These are phyloP conservation scores for Aethina tumida DNA, from an alignment of 1,140 invertebrate species.

Conservation along the genomic window DNA sequence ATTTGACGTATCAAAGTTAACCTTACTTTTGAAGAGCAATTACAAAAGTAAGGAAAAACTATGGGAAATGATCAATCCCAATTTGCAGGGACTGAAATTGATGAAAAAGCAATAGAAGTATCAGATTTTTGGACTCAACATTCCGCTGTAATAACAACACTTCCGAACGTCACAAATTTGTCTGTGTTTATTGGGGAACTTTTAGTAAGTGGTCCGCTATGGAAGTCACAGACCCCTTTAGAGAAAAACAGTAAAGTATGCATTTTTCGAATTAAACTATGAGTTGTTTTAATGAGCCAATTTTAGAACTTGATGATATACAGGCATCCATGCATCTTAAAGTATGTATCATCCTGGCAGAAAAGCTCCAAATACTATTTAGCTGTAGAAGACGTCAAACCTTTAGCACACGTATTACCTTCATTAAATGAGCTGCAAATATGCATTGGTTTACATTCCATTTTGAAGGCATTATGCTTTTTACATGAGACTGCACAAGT, in stretches of 20 bases:
- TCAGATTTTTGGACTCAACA: slow-evolving; percentile 70
- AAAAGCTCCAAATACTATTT: slow-evolving; percentile 61
- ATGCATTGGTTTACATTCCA: slow-evolving; percentile 66
- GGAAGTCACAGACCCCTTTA: slow-evolving; percentile 53
- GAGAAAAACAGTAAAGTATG: slow-evolving; percentile 61
- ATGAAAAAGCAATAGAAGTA: slow-evolving; percentile 61
- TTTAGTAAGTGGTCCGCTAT: slow-evolving; percentile 47
- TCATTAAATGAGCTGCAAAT: slow-evolving; percentile 60
- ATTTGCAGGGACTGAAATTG: slow-evolving; percentile 57
- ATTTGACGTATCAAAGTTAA: too few relatives aligned
- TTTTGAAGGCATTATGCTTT: slow-evolving; percentile 67
- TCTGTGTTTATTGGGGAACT: slow-evolving; percentile 64
- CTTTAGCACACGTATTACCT: slow-evolving; percentile 51
- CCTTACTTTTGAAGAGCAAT: too few relatives aligned
- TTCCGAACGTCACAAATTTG: slow-evolving; percentile 47
- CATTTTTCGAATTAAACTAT: slow-evolving; percentile 2
- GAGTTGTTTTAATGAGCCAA: slow-evolving; percentile 10
- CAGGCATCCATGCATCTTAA: slow-evolving; percentile 70
- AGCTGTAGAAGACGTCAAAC: slow-evolving; percentile 65
- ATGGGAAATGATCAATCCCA: slow-evolving; percentile 72
- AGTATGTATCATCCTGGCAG: slow-evolving; percentile 69
- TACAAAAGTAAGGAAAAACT: too few relatives aligned
- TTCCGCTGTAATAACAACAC: slow-evolving; percentile 50
- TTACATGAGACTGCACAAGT: slow-evolving; percentile 64
- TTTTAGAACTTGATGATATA: slow-evolving; percentile 71